phyloP scores from a whole-genome alignment of 2,888 invertebrate species.

The Pandemis heparana region DNA sequence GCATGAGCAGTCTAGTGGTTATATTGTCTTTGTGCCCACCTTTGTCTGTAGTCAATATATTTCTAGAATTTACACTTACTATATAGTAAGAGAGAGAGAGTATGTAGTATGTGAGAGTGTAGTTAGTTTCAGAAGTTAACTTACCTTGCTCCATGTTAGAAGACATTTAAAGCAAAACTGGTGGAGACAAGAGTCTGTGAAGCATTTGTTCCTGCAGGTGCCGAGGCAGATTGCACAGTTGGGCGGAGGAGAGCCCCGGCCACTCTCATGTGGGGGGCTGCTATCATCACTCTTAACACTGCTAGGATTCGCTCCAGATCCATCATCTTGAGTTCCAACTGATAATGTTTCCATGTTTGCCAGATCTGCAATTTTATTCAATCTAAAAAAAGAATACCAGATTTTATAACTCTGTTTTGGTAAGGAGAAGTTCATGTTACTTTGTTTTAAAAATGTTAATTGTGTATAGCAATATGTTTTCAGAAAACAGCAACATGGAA shows the following conservation, averaged over 20 bases:
- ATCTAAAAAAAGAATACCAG: background rate
- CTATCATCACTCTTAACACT: conserved; percentile 81
- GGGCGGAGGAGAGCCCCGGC: conserved; percentile 89
- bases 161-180: conserved; percentile 97
- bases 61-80: background rate
- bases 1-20: too few relatives aligned
- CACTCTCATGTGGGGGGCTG: conserved; percentile 72
- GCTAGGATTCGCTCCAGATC: conserved; percentile 73
- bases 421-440: background rate
- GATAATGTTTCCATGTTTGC: conserved; percentile 68
- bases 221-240: conserved; percentile 98
- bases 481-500: conserved; percentile 14
- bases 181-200: conserved; percentile 96
- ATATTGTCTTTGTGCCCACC: too few relatives aligned
- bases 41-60: background rate
- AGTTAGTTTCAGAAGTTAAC: conserved; percentile 27
- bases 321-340: conserved; percentile 64
- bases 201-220: conserved; percentile 94
- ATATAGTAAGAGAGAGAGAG: too few relatives aligned
- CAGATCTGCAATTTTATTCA: conserved; percentile 44
- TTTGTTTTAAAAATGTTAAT: background rate
- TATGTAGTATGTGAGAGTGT: background rate
- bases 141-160: conserved; percentile 96
- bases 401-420: background rate
- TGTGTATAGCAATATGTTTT: background rate